Conservation (phyloP, 2,113 vertebrate genomes). For the Nothoprocta pentlandii region DNA sequence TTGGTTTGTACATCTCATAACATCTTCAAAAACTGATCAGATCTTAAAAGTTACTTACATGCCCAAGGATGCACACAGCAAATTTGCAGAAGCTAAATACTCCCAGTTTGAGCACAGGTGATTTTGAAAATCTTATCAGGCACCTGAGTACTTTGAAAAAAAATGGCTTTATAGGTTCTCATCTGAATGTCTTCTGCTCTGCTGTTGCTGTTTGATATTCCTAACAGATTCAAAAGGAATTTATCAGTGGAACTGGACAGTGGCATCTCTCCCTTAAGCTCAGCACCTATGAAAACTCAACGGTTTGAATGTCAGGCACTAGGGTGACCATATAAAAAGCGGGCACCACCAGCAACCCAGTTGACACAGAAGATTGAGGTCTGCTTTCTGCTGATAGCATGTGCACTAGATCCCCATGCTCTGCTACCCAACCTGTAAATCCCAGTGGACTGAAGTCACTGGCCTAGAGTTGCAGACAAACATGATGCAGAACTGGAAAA, state of each 20-base stretch:
- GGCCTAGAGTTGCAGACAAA: not conserved
- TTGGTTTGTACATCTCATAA: not conserved
- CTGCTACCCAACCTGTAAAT: not conserved
- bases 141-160: not conserved
- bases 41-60: not conserved
- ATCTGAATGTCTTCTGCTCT: not conserved
- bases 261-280: not conserved
- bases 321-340: not conserved
- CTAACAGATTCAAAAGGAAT: not conserved
- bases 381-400: not conserved
- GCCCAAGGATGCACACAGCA: not conserved
- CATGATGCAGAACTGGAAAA: not conserved
- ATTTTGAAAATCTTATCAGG: not conserved
- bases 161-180: fast-evolving
- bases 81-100: not conserved
- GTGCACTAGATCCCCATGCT: fast-evolving
- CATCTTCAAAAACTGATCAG: not conserved
- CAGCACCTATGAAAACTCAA: not conserved
- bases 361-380: not conserved
- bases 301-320: not conserved
- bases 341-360: not conserved
- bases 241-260: not conserved
- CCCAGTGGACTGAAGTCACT: not conserved
- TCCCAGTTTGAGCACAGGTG: not conserved
- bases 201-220: fast-evolving